Evolutionary conservation across 2,888 invertebrate species (phyloP).

Genomic region (Dynastes grantii): DNA sequence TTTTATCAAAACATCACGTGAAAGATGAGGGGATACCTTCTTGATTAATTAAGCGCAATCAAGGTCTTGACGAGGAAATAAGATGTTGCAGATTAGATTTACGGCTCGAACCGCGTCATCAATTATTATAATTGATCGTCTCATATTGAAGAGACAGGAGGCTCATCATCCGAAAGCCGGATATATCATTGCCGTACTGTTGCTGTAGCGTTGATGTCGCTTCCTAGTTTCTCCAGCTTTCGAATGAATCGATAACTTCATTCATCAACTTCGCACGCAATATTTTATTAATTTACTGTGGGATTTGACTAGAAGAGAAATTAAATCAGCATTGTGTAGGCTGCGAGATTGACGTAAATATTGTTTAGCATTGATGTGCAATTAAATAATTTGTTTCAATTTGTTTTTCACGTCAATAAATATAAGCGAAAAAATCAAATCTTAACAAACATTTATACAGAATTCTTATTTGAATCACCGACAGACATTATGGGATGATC

Average conservation of each 20-base stretch:
- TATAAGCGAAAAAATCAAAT: too few species aligned
- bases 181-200: slow-evolving; percentile 29
- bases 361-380: neutral
- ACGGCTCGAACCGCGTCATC: slow-evolving; percentile 25
- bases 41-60: slow-evolving; percentile 47
- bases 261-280: slow-evolving; percentile 32
- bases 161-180: neutral
- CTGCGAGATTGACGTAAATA: neutral
- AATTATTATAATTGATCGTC: slow-evolving; percentile 43
- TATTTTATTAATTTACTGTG: slow-evolving; percentile 28
- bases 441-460: too few species aligned
- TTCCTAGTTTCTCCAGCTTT: neutral
- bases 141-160: slow-evolving; percentile 39
- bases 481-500: too few species aligned
- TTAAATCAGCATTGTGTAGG: too few species aligned
- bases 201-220: neutral
- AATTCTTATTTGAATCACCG: too few species aligned
- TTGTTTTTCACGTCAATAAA: neutral
- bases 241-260: slow-evolving; percentile 32
- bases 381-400: slow-evolving; percentile 13
- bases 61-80: slow-evolving; percentile 46
- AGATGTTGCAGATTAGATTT: slow-evolving; percentile 49
- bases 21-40: slow-evolving; percentile 24
- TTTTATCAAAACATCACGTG: slow-evolving; percentile 35
- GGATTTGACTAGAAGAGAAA: slow-evolving; percentile 6